phyloP scores from a whole-genome alignment of 2,113 vertebrate genomes.

The Kryptolebias marmoratus region DNA sequence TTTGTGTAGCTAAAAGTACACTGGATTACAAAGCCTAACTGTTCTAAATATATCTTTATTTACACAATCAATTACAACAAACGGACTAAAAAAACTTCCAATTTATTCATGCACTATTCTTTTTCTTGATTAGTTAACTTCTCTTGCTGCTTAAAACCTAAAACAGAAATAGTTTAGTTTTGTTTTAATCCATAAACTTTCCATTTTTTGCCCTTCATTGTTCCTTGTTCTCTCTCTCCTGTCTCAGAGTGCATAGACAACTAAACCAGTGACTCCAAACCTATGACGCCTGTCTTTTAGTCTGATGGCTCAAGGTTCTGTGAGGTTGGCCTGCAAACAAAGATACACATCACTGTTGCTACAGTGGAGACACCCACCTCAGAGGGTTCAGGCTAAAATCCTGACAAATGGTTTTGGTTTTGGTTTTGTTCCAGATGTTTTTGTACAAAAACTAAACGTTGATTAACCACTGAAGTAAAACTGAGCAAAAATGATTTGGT shows the following conservation, averaged over 20 bases:
- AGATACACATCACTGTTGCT: conserved; percentile 34
- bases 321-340: conserved; percentile 32
- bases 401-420: conserved; percentile 10
- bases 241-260: conserved; percentile 58
- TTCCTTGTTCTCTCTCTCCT: conserved; percentile 29
- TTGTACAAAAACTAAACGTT: too few species aligned
- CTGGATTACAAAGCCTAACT: too few species aligned
- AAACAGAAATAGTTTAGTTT: conserved; percentile 52
- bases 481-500: conserved; percentile 40
- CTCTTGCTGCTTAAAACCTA: background rate
- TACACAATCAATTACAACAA: too few species aligned
- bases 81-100: too few species aligned
- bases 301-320: conserved; percentile 29
- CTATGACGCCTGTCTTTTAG: conserved; percentile 56
- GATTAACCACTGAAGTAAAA: conserved; percentile 3
- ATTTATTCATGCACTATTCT: background rate
- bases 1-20: too few species aligned
- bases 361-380: conserved; percentile 33
- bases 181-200: conserved; percentile 60
- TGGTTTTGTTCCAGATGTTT: background rate
- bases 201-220: conserved; percentile 23
- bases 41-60: too few species aligned
- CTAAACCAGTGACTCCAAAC: conserved; percentile 58
- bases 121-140: background rate
- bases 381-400: conserved; percentile 12